Percentiles rank a stretch among this genome's conserved stretches.
Conservation (phyloP, 2,113 vertebrate genomes). For the Turnix velox region DNA sequence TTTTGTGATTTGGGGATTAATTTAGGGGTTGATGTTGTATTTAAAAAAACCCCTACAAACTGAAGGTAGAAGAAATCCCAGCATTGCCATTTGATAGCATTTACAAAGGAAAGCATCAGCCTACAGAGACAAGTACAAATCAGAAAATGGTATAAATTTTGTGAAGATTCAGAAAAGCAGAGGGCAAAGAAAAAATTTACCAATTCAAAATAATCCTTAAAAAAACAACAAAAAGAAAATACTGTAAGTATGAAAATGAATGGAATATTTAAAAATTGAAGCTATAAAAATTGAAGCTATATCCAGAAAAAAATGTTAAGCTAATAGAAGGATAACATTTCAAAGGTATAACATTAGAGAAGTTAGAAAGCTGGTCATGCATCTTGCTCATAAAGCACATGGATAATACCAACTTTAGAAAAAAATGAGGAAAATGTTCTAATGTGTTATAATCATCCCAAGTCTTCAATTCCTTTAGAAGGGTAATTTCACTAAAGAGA, state of each 20-base stretch:
- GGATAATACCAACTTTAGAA: not conserved
- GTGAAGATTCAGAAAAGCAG: not conserved
- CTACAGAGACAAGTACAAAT: not conserved
- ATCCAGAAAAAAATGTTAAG: rapidly evolving
- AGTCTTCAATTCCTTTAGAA: not conserved
- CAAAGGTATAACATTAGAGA: not conserved
- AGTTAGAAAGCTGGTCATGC: not conserved
- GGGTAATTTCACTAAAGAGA: not conserved
- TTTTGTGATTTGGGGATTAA: not conserved
- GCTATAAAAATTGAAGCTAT: not conserved
- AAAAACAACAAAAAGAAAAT: not conserved
- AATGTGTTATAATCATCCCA: not conserved
- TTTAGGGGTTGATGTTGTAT: not conserved
- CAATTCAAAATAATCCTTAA: not conserved
- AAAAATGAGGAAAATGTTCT: not conserved
- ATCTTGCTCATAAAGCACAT: not conserved
- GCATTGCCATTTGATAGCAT: not conserved
- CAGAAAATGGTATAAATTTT: not conserved
- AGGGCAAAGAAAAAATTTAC: not conserved
- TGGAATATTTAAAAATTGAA: not conserved
- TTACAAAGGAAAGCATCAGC: not conserved
- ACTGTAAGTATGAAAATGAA: not conserved
- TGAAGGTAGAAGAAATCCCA: not conserved
- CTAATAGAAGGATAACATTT: not conserved
- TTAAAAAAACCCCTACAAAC: not conserved